A percentile compares a stretch with the other conserved stretches of the same genome.
Evolutionary conservation across 2,797 vertebrate species (phyloP).

Genomic region (Ptychobarbus kaznakovi): DNA sequence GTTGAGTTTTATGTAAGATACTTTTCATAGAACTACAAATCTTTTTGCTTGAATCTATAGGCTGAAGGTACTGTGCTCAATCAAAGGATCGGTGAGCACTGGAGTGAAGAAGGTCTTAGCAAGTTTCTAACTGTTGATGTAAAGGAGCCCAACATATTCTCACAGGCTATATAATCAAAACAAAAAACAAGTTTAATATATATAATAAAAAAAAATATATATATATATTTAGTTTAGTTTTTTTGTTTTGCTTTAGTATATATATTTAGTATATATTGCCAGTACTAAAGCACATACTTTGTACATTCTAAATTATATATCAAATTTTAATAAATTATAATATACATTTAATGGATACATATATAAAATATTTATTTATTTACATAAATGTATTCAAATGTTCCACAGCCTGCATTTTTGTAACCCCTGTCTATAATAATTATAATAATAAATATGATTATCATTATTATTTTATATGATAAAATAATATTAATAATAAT

Average conservation of each 20-base stretch:
- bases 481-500: no score
- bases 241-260: no score
- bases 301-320: background rate
- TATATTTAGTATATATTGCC: background rate
- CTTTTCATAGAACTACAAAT: slow-evolving; percentile 40
- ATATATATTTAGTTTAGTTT: no score
- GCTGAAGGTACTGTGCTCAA: no score
- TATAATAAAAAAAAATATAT: background rate
- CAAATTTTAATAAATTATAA: background rate
- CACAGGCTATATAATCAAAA: no score
- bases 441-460: background rate
- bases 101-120: background rate
- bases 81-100: background rate
- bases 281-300: background rate
- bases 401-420: background rate
- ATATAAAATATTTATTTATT: background rate
- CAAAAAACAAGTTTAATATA: no score
- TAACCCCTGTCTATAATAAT: background rate
- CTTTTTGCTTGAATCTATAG: background rate
- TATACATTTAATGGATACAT: background rate
- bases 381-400: no score
- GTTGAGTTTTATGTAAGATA: slow-evolving; percentile 54
- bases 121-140: background rate
- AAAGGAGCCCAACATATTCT: background rate
- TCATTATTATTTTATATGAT: no score